phyloP scores from a whole-genome alignment of 2,797 vertebrate genomes.

The Anisognathus igniventris region DNA sequence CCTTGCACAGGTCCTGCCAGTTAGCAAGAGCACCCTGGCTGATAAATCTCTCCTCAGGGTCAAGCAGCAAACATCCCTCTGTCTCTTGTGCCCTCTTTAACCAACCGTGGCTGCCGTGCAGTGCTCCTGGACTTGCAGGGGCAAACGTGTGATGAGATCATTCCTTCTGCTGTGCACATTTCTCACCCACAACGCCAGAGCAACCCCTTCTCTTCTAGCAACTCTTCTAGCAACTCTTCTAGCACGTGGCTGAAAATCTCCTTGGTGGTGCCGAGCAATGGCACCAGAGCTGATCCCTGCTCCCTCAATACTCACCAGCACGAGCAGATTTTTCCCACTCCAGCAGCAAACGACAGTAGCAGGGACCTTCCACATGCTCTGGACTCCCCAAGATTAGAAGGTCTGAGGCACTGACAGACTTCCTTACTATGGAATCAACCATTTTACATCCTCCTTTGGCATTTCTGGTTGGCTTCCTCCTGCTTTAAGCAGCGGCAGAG shows the following conservation, averaged over 20 bases:
- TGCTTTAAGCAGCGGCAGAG: neutral
- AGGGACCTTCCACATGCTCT: neutral
- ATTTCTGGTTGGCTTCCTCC: neutral
- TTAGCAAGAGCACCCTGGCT: neutral
- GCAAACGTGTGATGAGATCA: neutral
- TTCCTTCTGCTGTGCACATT: neutral
- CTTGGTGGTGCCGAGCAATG: neutral
- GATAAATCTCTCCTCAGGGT: neutral
- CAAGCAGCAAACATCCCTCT: neutral
- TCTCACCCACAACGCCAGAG: neutral
- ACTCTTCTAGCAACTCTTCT: neutral
- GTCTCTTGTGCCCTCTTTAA: neutral
- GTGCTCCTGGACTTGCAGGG: neutral
- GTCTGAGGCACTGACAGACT: neutral
- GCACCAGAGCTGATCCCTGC: neutral
- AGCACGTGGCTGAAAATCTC: neutral
- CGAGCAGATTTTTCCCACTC: neutral
- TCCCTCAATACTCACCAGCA: neutral
- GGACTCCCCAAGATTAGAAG: neutral
- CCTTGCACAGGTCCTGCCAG: neutral
- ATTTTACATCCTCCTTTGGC: neutral
- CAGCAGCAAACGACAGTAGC: neutral
- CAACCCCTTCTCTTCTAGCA: neutral
- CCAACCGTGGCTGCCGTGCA: rapidly evolving
- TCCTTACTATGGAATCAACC: rapidly evolving